A percentile compares a stretch with the other conserved stretches of the same genome.
Evolutionary conservation across 2,797 vertebrate genomes (phyloP).

Genomic region (Lutjanus campechanus): DNA sequence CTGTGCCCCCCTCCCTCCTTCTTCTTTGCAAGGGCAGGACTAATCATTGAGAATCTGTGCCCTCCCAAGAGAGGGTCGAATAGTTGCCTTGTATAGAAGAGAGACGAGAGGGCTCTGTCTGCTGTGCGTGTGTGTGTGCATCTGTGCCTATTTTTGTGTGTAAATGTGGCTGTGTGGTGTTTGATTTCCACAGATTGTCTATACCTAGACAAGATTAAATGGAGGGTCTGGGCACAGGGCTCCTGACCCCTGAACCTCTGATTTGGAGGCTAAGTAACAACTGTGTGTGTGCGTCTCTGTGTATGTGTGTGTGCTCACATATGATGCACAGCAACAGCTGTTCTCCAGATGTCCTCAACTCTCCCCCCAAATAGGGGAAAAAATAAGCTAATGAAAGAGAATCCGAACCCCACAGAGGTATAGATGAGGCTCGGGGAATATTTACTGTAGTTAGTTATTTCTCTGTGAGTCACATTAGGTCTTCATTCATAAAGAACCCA

Average conservation of each 20-base stretch:
- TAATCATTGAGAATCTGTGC: conserved; percentile 73
- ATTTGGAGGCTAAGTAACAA: conserved; percentile 43
- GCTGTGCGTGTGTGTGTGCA: conserved; percentile 24
- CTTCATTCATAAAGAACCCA: neutral
- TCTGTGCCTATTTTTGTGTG: conserved; percentile 53
- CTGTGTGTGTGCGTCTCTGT: conserved; percentile 28
- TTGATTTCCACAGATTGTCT: conserved; percentile 74
- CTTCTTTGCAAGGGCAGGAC: conserved; percentile 56
- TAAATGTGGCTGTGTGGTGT: conserved; percentile 61
- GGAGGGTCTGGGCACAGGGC: conserved; percentile 59
- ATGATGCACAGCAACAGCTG: conserved; percentile 78
- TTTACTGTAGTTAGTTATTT: conserved; percentile 13
- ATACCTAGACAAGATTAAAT: conserved; percentile 69
- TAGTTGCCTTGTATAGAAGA: conserved; percentile 82
- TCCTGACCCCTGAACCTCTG: conserved; percentile 69
- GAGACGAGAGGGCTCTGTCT: conserved; percentile 42
- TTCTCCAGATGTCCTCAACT: conserved; percentile 77
- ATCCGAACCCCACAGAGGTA: conserved; percentile 17
- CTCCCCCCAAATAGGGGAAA: conserved; percentile 3
- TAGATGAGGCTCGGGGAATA: conserved; percentile 10
- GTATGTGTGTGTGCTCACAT: neutral
- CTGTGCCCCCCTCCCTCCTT: conserved; percentile 1
- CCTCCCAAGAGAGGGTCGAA: conserved; percentile 68
- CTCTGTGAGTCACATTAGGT: neutral
- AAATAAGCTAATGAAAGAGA: conserved; percentile 36